These are phyloP conservation scores for Chiridota heheva DNA, from an alignment of 35 echinoderm and acorn worm genomes.

Conservation along the genomic window DNA sequence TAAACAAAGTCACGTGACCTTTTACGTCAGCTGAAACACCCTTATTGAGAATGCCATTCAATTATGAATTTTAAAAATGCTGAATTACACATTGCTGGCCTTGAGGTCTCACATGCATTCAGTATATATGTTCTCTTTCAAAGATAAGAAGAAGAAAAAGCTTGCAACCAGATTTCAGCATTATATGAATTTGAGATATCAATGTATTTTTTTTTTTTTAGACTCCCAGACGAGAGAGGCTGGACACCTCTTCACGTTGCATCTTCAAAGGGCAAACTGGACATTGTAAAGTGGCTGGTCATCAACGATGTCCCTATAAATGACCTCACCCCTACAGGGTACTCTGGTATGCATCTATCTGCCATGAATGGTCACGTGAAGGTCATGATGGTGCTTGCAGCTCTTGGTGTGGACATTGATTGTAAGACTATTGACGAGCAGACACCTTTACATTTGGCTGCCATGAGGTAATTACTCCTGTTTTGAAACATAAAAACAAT, in stretches of 20 bases:
- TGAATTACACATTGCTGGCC: too few relatives aligned
- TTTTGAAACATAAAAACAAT: too few relatives aligned
- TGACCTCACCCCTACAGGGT: slow-evolving; percentile 83
- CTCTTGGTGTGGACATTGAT: slow-evolving; percentile 66
- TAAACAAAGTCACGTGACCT: too few relatives aligned
- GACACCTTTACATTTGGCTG: slow-evolving; percentile 89
- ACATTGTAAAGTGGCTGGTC: slow-evolving; percentile 79
- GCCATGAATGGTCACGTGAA: slow-evolving; percentile 83
- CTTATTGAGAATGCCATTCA: too few relatives aligned
- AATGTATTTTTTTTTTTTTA: background rate
- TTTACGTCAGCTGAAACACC: too few relatives aligned
- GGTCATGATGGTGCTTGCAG: slow-evolving; percentile 74
- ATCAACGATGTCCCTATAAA: slow-evolving; percentile 67
- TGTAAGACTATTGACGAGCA: slow-evolving; percentile 81
- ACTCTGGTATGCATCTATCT: slow-evolving; percentile 81
- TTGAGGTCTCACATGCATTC: too few relatives aligned
- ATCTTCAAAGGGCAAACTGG: slow-evolving; percentile 43
- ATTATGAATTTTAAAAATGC: too few relatives aligned
- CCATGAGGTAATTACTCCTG: slow-evolving; percentile 87
- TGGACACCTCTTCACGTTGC: slow-evolving; percentile 80
- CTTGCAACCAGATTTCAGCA: too few relatives aligned
- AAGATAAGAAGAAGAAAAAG: too few relatives aligned
- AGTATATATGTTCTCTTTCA: too few relatives aligned
- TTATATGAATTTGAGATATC: too few relatives aligned
- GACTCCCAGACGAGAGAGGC: slow-evolving; percentile 71